These are phyloP conservation scores for Prosapia bicincta DNA, from an alignment of 2,888 invertebrate species.

Conservation along the genomic window DNA sequence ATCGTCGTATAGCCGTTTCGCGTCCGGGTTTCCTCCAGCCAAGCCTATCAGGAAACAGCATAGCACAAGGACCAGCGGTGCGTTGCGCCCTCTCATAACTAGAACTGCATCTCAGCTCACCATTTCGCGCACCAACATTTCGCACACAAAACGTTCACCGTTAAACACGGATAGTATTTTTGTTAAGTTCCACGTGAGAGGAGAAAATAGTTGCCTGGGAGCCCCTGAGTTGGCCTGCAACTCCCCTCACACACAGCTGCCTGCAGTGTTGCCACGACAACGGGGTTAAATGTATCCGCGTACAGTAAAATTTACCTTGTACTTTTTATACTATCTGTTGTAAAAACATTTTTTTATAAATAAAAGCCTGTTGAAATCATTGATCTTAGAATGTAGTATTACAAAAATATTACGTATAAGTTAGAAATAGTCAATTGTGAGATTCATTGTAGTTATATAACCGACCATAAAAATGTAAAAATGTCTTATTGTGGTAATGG, in stretches of 20 bases:
- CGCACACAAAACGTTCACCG: no score
- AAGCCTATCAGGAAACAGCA: neutral
- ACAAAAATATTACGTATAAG: no score
- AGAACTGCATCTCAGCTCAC: no score
- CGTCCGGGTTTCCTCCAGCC: conserved; percentile 66
- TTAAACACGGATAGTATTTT: neutral
- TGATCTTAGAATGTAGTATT: no score
- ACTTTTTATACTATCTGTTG: neutral
- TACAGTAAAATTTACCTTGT: neutral
- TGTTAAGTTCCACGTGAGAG: neutral
- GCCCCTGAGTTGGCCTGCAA: neutral
- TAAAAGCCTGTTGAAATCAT: no score
- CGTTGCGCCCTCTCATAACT: neutral
- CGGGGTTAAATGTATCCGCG: neutral
- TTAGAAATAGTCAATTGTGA: no score
- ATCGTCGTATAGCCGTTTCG: conserved; percentile 95
- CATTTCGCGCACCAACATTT: no score
- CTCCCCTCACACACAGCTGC: neutral
- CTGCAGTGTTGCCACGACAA: neutral
- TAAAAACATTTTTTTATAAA: no score
- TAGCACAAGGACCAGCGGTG: neutral
- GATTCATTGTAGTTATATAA: no score
- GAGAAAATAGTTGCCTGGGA: neutral
- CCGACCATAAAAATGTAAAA: no score
- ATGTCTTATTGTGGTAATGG: no score